phyloP scores from a whole-genome alignment of 2,797 vertebrate species.

The Dendrocincla fuliginosa region DNA sequence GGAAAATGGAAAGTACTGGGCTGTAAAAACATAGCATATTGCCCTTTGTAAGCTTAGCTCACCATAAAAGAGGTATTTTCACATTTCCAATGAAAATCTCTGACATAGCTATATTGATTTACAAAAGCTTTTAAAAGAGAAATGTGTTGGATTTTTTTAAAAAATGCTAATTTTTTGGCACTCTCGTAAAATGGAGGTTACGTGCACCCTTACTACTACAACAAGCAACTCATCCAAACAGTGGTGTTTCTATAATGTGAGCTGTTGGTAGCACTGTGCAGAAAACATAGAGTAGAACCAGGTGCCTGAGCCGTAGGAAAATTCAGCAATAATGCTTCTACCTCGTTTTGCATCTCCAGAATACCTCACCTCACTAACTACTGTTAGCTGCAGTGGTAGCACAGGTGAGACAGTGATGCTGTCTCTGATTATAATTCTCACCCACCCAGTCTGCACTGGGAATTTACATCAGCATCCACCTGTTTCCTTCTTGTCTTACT shows the following conservation, averaged over 20 bases:
- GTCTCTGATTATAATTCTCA: neutral
- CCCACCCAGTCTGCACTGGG: neutral
- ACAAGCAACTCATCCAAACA: constrained; percentile 13
- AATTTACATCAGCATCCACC: neutral
- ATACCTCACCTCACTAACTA: neutral
- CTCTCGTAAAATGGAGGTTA: neutral
- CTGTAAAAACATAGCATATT: constrained; percentile 34
- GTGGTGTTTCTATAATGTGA: neutral
- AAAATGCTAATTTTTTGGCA: neutral
- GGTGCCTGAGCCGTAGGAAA: constrained; percentile 5
- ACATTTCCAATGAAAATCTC: neutral
- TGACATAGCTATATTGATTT: constrained; percentile 36
- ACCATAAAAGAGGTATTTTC: constrained; percentile 8
- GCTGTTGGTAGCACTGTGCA: neutral
- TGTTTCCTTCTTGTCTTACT: neutral
- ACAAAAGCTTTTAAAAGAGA: constrained; percentile 39
- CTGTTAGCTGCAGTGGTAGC: neutral
- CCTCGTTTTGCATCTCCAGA: constrained; percentile 4
- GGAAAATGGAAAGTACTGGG: neutral
- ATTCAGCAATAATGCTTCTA: neutral
- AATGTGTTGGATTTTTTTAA: neutral
- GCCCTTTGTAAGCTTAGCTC: neutral
- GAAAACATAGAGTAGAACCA: neutral
- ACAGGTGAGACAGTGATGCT: neutral
- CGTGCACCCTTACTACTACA: constrained; percentile 12